Conservation (phyloP, 1,140 invertebrate genomes). For the Conus ventricosus region DNA sequence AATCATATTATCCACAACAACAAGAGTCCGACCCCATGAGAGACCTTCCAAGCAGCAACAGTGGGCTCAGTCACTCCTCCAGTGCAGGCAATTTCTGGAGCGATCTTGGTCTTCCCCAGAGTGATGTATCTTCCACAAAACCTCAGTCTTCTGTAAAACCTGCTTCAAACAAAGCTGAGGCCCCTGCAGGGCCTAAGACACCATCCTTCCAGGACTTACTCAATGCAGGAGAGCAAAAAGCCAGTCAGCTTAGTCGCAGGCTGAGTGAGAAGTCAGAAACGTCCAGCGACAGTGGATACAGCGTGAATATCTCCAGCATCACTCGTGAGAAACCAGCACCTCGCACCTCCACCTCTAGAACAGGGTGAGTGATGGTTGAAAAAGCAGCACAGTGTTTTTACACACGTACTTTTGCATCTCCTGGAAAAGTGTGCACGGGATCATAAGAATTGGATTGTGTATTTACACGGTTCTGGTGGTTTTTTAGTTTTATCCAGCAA, state of each 20-base stretch:
- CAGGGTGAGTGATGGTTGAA: slow-evolving; percentile 15
- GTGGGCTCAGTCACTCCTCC: background rate
- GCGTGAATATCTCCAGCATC: slow-evolving; percentile 61
- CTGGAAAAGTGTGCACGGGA: no score
- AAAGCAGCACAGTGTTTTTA: no score
- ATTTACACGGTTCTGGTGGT: no score
- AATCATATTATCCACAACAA: slow-evolving; percentile 36
- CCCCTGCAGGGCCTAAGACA: background rate
- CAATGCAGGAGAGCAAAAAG: slow-evolving; percentile 28
- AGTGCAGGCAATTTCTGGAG: slow-evolving; percentile 13
- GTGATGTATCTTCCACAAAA: slow-evolving; percentile 16
- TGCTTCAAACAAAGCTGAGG: background rate
- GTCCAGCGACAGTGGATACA: slow-evolving; percentile 44
- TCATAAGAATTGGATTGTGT: no score
- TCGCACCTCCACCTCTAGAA: slow-evolving; percentile 27
- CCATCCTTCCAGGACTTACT: slow-evolving; percentile 35
- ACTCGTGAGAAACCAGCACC: slow-evolving; percentile 44
- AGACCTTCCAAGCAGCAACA: background rate
- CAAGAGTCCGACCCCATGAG: background rate
- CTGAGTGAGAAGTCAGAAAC: slow-evolving; percentile 25
- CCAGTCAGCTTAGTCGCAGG: slow-evolving; percentile 26
- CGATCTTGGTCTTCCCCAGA: slow-evolving; percentile 18
- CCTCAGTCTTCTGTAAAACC: background rate
- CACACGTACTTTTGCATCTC: no score
- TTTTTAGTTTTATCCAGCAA: no score